Evolutionary conservation across 1,140 invertebrate genomes (phyloP), one percentile per base, ranked within the genome.

Genomic region (Bilobella aurantiaca): DNA sequence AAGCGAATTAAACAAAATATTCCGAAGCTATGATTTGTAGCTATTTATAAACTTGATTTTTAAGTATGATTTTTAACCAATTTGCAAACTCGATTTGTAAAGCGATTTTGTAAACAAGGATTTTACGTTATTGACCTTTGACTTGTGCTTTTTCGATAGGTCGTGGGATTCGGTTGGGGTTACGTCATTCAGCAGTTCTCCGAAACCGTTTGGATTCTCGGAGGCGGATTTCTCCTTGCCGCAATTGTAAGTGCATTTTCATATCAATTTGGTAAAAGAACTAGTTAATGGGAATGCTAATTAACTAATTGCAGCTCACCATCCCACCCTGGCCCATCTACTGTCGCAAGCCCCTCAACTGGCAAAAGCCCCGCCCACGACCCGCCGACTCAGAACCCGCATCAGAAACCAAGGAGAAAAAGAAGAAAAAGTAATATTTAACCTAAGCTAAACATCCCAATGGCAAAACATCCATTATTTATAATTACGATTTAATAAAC

Each of bases 301-400:
- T 53, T 42, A n/a, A 18, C 58, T 47, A 42, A 67, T 77, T 78
- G 37, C 73, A 87, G 86, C 77, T 91, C 5, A 91, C 89, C 1
- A 81, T 96, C 74, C 92, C 92, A 47, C 91, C 93, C 14, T 96
- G 93, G 92, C 91, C 92, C 0, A 90, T 95, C 83, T 96, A 91
- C 74, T 81, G 90, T 31, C 82, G 82, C 65, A 92, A 92, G 77
- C 86, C 91, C 23, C 77, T 96, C 0, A 86, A 87, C n/a, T 96
- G 93, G 93, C 92, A 93, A 76, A 90, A 89, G 74, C 83, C 86
- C n/a, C 73, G 79, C 47, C 73, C 75, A 23, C 76, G 79, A 53
- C 61, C 62, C 8, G 53, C 59, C 12, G 69, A 73, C n/a, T 62
- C 56, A 12, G 74, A 73, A 29, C 42, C 37, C 14, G 21, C 53